Evolutionary conservation across 2,797 vertebrate genomes (phyloP).

Genomic region (Novumbra hubbsi): DNA sequence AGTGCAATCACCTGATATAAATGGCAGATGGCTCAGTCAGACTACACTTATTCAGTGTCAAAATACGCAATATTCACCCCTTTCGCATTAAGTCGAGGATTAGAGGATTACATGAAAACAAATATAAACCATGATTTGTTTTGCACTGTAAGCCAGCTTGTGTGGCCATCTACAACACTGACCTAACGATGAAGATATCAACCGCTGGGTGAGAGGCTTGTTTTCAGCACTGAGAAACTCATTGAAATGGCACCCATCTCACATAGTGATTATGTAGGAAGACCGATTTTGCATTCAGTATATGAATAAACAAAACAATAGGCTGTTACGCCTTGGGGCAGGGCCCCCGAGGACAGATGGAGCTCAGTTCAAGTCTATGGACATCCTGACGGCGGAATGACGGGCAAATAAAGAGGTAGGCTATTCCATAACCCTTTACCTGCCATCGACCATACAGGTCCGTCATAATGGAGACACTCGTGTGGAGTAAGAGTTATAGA

Average conservation of each 20-base stretch:
- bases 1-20: background rate
- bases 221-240: background rate
- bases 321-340: background rate
- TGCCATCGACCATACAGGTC: background rate
- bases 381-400: background rate
- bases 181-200: background rate
- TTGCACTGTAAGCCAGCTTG: background rate
- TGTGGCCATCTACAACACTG: background rate
- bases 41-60: background rate
- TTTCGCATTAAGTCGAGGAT: background rate
- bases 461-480: background rate
- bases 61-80: background rate
- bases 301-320: background rate
- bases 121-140: background rate
- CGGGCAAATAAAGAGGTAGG: background rate
- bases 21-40: too few species aligned
- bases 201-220: background rate
- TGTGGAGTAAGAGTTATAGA: background rate
- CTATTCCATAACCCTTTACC: background rate
- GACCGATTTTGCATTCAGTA: background rate
- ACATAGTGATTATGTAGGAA: background rate
- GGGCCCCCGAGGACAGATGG: background rate
- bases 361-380: background rate
- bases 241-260: too few species aligned
- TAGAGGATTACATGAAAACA: background rate